Percentiles rank a stretch among this genome's conserved stretches.
These are phyloP conservation scores for Actias luna DNA, from an alignment of 2,888 invertebrate genomes.

Conservation along the genomic window DNA sequence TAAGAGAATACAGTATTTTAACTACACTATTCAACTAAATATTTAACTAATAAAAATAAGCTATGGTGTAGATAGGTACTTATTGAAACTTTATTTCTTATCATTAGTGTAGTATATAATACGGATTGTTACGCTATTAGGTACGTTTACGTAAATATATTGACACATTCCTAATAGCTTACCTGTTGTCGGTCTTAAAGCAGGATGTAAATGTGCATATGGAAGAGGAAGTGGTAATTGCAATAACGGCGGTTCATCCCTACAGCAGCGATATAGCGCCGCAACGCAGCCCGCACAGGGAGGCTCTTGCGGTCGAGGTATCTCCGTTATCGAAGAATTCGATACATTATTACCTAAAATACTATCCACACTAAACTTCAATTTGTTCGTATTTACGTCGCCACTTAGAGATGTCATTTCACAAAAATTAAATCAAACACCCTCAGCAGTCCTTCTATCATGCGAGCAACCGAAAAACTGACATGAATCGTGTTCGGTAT, in stretches of 20 bases:
- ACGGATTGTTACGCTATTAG: too few species aligned
- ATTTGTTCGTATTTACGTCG: conserved; percentile 63
- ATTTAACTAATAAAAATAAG: too few species aligned
- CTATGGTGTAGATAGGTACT: too few species aligned
- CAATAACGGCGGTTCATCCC: conserved; percentile 69
- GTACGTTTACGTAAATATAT: background rate
- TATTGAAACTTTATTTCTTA: too few species aligned
- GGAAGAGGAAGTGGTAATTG: conserved; percentile 63
- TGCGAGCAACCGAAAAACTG: conserved; percentile 67
- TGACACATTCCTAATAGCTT: conserved; percentile 20
- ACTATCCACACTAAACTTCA: conserved; percentile 88
- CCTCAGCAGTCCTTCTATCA: conserved; percentile 38
- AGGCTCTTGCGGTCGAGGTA: conserved; percentile 57
- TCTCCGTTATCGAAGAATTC: conserved; percentile 34
- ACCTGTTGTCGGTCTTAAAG: conserved; percentile 72
- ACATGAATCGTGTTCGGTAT: conserved; percentile 43
- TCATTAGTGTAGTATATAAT: too few species aligned
- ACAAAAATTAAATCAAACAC: conserved; percentile 41
- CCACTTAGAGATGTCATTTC: conserved; percentile 68
- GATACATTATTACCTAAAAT: conserved; percentile 80
- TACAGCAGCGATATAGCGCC: conserved; percentile 84
- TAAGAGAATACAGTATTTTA: too few species aligned
- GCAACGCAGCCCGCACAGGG: conserved; percentile 85
- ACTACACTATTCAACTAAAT: too few species aligned
- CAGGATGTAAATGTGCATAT: conserved; percentile 72